Base-by-base conservation (phyloP, 2,113 vertebrate species). In the Leucoraja erinaceus region DNA sequence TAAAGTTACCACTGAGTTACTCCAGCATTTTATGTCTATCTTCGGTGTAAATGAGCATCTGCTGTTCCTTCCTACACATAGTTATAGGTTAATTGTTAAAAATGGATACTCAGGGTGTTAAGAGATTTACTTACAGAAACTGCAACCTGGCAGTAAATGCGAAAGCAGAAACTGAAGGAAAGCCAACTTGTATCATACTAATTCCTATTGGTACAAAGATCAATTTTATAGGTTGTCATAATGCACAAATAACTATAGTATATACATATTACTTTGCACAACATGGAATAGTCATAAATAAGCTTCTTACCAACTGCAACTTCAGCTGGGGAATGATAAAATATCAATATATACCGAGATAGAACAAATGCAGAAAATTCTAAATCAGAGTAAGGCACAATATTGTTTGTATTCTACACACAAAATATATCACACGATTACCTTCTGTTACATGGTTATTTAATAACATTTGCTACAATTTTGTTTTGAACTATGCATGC, bases 291-390 rank as follows among this genome's bases (percentile, higher is more conserved):
- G 54, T 84, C 81, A 28, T 61, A 54, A 86, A 83, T 83, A 47
- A 83, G 47, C 25, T 10, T 84, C 28, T 59, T 61, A 54, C 81
- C 61, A 25, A 86, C 25, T 28, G 22, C 25, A 86, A 86, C 61
- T 14, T 86, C 28, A 88, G 61, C 61, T n/a, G 18, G 83, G 66
- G n/a, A 88, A 66, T 88, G 83, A 88, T 28, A 86, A 59, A 86
- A 59, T 63, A n/a, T 66, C 61, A 63, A 59, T 88, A 63, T 86
- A 86, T 63, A 56, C 59, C 63, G 7, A 6, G 59, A 31, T 63
- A 88, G 25, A 86, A 86, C 56, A 59, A 4, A n/a, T 88, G 28
- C 61, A 63, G 83, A 66, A 86, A 61, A 61, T 86, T 59, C 25
- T 88, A 12, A 1, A 31, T 12, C 83, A 66, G n/a, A 4, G 2